Conservation (phyloP, 2,797 vertebrate genomes). For the Onychomys arenicola region DNA sequence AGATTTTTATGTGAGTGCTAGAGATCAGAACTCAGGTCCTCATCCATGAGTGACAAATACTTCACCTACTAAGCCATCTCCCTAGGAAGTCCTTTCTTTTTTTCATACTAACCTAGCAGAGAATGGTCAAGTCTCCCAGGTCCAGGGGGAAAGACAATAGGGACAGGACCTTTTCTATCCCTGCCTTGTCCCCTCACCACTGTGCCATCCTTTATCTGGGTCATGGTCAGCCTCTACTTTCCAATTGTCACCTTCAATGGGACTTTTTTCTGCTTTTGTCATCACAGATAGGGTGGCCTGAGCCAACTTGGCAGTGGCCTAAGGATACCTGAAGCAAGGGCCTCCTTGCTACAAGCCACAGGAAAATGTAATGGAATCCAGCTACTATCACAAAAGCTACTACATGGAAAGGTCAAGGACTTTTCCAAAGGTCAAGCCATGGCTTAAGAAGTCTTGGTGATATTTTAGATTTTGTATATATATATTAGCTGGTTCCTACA, state of each 20-base stretch:
- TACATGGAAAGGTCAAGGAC: too few relatives aligned
- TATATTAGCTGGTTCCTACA: too few relatives aligned
- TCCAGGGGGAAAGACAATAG: too few relatives aligned
- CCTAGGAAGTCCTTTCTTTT: neutral
- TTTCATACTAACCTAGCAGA: neutral
- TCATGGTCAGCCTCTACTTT: neutral
- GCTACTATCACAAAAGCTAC: too few relatives aligned
- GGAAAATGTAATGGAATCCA: too few relatives aligned
- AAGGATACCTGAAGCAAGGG: neutral
- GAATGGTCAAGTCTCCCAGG: neutral
- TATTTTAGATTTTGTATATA: too few relatives aligned
- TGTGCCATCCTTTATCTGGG: neutral
- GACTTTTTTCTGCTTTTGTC: neutral
- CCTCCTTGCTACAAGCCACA: neutral
- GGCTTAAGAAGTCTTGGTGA: too few relatives aligned
- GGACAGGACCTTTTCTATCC: neutral
- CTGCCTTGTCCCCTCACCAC: neutral
- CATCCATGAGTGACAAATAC: neutral
- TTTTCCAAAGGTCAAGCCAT: too few relatives aligned
- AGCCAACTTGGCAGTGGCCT: neutral
- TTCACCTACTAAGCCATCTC: neutral
- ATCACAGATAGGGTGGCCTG: too few relatives aligned
- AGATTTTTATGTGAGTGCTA: neutral
- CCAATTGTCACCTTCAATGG: neutral
- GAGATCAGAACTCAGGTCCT: neutral